Conservation (phyloP, 1,140 invertebrate genomes). For the Zelostemma sp. region DNA sequence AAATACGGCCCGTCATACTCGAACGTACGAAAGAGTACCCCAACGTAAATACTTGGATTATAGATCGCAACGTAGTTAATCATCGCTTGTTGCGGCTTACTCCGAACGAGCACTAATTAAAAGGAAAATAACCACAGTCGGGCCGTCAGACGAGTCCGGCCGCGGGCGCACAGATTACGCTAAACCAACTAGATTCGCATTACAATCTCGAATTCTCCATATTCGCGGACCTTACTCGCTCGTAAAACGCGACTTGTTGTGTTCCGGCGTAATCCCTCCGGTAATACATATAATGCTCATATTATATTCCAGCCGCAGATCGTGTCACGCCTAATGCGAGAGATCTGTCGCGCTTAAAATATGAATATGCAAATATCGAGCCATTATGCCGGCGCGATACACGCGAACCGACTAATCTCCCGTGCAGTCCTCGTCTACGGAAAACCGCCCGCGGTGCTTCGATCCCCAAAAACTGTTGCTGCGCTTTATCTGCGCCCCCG, state of each 20-base stretch:
- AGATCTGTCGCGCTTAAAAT: constrained; percentile 9
- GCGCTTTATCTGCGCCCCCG: background rate
- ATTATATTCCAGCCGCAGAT: constrained; percentile 11
- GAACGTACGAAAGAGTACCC: no score
- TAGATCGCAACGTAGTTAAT: background rate
- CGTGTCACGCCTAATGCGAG: constrained; percentile 11
- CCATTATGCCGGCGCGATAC: background rate
- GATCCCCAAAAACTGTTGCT: background rate
- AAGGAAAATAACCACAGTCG: constrained; percentile 3
- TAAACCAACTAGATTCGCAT: constrained; percentile 4
- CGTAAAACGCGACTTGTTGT: constrained; percentile 7
- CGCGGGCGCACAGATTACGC: background rate
- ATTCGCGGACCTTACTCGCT: constrained; percentile 1
- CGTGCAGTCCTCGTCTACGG: background rate
- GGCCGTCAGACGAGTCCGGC: background rate
- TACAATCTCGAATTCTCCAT: constrained; percentile 5
- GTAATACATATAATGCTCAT: constrained; percentile 8
- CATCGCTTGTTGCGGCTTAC: constrained; percentile 7
- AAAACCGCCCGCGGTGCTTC: background rate
- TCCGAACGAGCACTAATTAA: constrained; percentile 5
- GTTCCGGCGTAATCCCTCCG: constrained; percentile 1
- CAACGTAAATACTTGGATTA: no score
- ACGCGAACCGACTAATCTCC: background rate
- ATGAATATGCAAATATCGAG: constrained; percentile 8
- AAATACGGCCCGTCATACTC: no score